A percentile compares a stretch with the other conserved stretches of the same genome.
These are phyloP conservation scores for Salticus scenicus DNA, from an alignment of 2,888 invertebrate genomes.

Conservation along the genomic window DNA sequence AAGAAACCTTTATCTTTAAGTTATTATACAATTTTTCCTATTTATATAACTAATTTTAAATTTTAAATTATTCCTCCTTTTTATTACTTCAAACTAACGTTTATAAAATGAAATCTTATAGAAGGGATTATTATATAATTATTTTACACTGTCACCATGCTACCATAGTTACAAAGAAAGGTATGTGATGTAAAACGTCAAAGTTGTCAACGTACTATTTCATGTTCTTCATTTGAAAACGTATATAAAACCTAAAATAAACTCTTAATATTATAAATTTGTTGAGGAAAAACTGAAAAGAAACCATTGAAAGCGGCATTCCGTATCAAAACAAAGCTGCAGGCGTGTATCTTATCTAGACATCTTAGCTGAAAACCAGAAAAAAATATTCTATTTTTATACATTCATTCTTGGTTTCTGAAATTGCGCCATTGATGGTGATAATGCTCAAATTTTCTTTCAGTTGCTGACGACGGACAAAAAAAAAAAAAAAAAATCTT, in stretches of 20 bases:
- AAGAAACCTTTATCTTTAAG: no score
- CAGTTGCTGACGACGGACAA: background rate
- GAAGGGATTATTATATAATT: no score
- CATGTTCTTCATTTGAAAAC: no score
- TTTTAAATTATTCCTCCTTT: no score
- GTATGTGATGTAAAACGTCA: conserved; percentile 45
- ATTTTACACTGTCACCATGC: no score
- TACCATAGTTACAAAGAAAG: conserved; percentile 41
- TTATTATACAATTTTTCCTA: no score
- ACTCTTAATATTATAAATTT: conserved; percentile 56
- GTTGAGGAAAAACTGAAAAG: conserved; percentile 33
- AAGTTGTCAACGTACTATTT: no score
- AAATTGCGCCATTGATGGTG: conserved; percentile 30
- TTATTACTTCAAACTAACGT: no score
- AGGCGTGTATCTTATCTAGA: conserved; percentile 38
- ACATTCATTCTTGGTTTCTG: conserved; percentile 36
- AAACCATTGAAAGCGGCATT: conserved; percentile 38
- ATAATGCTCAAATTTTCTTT: conserved; percentile 21
- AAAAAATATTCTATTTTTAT: conserved; percentile 54
- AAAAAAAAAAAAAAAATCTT: no score
- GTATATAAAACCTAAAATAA: conserved; percentile 55
- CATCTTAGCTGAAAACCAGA: conserved; percentile 24
- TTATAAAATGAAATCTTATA: no score
- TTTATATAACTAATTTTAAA: no score
- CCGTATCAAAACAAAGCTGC: conserved; percentile 48